Evolutionary conservation across 2,113 vertebrate species (phyloP), one percentile per base, ranked within the genome.

Genomic region (Nansenia antarctica): DNA sequence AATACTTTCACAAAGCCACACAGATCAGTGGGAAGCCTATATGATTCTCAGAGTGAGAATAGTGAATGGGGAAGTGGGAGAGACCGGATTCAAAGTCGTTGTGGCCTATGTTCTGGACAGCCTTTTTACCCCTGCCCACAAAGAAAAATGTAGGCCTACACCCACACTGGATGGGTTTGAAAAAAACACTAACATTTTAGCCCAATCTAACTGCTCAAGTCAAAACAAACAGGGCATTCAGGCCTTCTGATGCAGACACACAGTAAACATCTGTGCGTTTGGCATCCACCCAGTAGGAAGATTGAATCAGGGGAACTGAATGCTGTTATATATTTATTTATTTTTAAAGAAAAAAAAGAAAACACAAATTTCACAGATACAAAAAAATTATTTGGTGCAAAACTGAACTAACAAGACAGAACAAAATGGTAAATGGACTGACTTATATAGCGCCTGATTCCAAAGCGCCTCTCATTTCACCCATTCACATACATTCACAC

Each of bases 171-270:
- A 70, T 83, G 83, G 86, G 82, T 74, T 29, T 22, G 30, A 62
- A 24, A 82, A 74, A 76, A 79, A 55, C 47, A 82, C 9, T 29
- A 20, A 57, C 45, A n/a, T 7, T 45, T 77, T 45, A 54, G 26
- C 14, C 59, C 26, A 49, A 78, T 64, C 55, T 67, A 18, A 67
- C 65, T 63, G 61, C 67, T 62, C 26, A 15, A 74, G 74, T 74
- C 72, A 83, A 67, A 86, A 89, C 86, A 89, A 86, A 79, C 55
- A 61, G 24, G 69, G 70, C 81, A 89, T 88, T 84, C 77, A 88
- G 81, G 54, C 70, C 58, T 29, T 27, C 64, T 81, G 77, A 83
- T 67, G 74, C 72, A 84, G 74, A 76, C 70, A 75, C 42, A 71
- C 74, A 69, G 73, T 73, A 77, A 69, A 79, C 73, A 77, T 75